A percentile compares a stretch with the other conserved stretches of the same genome.
Conservation (phyloP, 1,140 invertebrate species). For the Hylyphantes graminicola region DNA sequence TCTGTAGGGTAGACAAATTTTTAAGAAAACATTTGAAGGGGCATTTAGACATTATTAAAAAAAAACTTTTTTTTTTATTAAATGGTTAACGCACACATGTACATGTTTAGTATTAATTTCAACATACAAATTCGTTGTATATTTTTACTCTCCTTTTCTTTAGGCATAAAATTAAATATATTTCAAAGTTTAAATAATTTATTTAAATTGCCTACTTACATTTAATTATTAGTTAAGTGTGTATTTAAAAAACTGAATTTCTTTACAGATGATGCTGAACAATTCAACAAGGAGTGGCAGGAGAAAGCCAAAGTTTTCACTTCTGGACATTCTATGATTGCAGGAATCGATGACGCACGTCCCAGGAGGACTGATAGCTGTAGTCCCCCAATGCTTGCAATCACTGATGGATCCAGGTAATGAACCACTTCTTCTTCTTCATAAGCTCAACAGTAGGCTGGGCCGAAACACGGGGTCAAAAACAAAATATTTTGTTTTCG, state of each 20-base stretch:
- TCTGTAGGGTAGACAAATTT: too few species aligned
- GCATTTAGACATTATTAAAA: too few species aligned
- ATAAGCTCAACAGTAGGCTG: too few species aligned
- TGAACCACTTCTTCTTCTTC: too few species aligned
- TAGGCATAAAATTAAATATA: too few species aligned
- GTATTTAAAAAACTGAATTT: slow-evolving; percentile 30
- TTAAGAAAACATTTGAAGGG: too few species aligned
- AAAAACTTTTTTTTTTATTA: background rate
- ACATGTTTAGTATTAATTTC: background rate
- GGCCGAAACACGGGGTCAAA: too few species aligned
- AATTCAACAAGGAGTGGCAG: slow-evolving; percentile 81
- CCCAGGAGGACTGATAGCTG: slow-evolving; percentile 14
- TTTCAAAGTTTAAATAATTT: background rate
- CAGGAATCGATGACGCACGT: slow-evolving; percentile 1
- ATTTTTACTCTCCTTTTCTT: too few species aligned
- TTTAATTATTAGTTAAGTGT: background rate
- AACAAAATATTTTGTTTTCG: too few species aligned
- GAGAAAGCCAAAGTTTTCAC: slow-evolving; percentile 65
- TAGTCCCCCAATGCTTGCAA: slow-evolving; percentile 37
- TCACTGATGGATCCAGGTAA: slow-evolving; percentile 49
- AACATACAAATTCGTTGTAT: background rate
- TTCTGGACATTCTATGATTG: slow-evolving; percentile 23
- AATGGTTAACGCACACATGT: background rate
- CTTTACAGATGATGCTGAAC: slow-evolving; percentile 78
- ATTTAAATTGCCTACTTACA: background rate